Percentiles rank a stretch among this genome's conserved stretches.
Conservation (phyloP, 2,797 vertebrate genomes). For the Poecilia gillii region DNA sequence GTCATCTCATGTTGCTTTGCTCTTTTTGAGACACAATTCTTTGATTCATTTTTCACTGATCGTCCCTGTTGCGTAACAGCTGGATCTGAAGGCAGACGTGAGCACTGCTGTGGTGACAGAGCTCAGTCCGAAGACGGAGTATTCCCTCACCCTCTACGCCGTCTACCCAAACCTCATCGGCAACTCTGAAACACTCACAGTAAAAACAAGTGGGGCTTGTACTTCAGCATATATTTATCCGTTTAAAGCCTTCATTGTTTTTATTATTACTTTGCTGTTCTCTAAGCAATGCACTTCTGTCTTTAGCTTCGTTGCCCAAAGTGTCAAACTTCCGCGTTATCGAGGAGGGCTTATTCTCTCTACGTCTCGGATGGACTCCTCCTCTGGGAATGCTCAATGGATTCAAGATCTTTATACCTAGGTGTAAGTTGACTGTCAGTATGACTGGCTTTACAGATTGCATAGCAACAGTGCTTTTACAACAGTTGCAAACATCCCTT, state of each 20-base stretch:
- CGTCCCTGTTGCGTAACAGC: conserved; percentile 65
- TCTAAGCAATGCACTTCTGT: conserved; percentile 17
- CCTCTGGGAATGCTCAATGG: conserved; percentile 81
- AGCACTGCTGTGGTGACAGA: conserved; percentile 75
- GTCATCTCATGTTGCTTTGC: background rate
- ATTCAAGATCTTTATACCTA: conserved; percentile 89
- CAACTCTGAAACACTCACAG: conserved; percentile 72
- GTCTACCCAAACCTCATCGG: conserved; percentile 80
- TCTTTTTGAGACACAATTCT: conserved; percentile 1
- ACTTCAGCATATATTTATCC: background rate
- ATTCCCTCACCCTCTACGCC: conserved; percentile 83
- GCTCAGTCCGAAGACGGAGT: conserved; percentile 83
- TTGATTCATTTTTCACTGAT: conserved; percentile 3
- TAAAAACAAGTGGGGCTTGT: conserved; percentile 83
- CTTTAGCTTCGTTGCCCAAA: conserved; percentile 81
- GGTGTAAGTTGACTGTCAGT: conserved; percentile 74
- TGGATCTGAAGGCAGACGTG: conserved; percentile 83
- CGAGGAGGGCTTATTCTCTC: conserved; percentile 86
- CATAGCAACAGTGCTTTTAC: background rate
- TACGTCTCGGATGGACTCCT: conserved; percentile 87
- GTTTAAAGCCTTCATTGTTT: background rate
- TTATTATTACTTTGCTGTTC: background rate
- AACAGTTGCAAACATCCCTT: background rate
- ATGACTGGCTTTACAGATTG: background rate
- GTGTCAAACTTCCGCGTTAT: conserved; percentile 89